A percentile compares a stretch with the other conserved stretches of the same genome.
These are phyloP conservation scores for Oncorhynchus tshawytscha DNA, from an alignment of 2,113 vertebrate genomes.

Conservation along the genomic window DNA sequence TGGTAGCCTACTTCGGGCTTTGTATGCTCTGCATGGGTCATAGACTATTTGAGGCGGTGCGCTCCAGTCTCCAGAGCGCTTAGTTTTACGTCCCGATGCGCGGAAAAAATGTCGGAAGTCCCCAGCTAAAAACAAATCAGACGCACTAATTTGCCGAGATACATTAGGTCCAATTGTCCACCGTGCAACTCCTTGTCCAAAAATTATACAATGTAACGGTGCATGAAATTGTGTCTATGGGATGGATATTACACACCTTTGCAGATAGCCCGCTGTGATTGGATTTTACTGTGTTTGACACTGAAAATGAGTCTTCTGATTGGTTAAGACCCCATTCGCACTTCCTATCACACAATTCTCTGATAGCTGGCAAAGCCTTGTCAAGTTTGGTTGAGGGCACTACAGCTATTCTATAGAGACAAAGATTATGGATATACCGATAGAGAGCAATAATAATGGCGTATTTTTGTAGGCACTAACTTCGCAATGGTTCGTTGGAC, in stretches of 20 bases:
- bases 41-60: constrained; percentile 7
- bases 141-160: not conserved
- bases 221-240: constrained; percentile 36
- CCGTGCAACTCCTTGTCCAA: constrained; percentile 14
- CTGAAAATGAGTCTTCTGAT: constrained; percentile 37
- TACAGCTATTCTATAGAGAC: too few species aligned
- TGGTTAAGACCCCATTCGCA: constrained; percentile 32
- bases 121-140: not conserved
- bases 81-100: not conserved
- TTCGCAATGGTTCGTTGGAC: too few species aligned
- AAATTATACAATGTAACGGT: constrained; percentile 35
- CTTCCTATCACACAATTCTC: not conserved
- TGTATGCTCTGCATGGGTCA: constrained; percentile 23
- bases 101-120: not conserved
- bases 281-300: constrained; percentile 19
- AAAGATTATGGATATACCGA: too few species aligned
- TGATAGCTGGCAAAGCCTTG: constrained; percentile 41
- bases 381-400: constrained; percentile 61
- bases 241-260: constrained; percentile 29
- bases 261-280: constrained; percentile 50
- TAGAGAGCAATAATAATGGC: too few species aligned
- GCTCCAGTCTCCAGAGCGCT: not conserved
- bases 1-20: constrained; percentile 33
- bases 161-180: constrained; percentile 11
- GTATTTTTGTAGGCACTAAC: too few species aligned